Evolutionary conservation across 2,888 invertebrate genomes (phyloP).

Genomic region (Tridacna gigas): DNA sequence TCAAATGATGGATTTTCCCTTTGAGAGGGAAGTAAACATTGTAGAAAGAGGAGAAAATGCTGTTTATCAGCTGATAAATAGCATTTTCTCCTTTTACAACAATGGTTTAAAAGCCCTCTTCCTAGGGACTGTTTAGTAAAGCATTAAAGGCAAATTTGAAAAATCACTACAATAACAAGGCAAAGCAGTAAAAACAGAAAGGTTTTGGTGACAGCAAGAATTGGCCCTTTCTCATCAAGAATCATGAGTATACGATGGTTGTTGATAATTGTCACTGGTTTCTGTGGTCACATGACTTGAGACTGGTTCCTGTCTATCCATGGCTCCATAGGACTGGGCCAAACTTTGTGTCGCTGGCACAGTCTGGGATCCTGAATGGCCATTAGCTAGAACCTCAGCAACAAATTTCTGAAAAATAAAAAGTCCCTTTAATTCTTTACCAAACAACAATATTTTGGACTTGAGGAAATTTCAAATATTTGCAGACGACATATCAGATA

Average conservation of each 20-base stretch:
- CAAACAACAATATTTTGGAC: too few relatives aligned
- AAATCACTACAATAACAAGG: too few relatives aligned
- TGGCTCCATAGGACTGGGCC: constrained; percentile 60
- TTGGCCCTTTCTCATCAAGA: not conserved
- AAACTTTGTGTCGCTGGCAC: constrained; percentile 48
- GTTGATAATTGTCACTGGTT: not conserved
- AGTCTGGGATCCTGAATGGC: constrained; percentile 19
- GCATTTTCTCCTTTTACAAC: constrained; percentile 14
- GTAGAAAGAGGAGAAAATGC: constrained; percentile 11
- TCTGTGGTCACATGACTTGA: constrained; percentile 16
- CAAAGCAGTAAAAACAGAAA: too few relatives aligned
- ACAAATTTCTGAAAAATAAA: constrained; percentile 73
- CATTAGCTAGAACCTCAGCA: constrained; percentile 69
- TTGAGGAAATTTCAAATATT: too few relatives aligned
- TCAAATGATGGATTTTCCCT: not conserved
- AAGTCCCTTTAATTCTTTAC: not conserved
- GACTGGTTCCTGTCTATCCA: constrained; percentile 31
- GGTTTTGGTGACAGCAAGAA: too few relatives aligned
- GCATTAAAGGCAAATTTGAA: not conserved
- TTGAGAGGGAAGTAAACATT: not conserved
- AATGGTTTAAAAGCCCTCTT: not conserved
- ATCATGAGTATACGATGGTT: constrained; percentile 18
- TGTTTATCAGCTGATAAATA: not conserved
- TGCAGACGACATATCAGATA: too few relatives aligned
- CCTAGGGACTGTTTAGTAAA: not conserved